phyloP scores from a whole-genome alignment of 35 echinoderm and acorn worm species.

The Heliocidaris erythrogramma region DNA sequence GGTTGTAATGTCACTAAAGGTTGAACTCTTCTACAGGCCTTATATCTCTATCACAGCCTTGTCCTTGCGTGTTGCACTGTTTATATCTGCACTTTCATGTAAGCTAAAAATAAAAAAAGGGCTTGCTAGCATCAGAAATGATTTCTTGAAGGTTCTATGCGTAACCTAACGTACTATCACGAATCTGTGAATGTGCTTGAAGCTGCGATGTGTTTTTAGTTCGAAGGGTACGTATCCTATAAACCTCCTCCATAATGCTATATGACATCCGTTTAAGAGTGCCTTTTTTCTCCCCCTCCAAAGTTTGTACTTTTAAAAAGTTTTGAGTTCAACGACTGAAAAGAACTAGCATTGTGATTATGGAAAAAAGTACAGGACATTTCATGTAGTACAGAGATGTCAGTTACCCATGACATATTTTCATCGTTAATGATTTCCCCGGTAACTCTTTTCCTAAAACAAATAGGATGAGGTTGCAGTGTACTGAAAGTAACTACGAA shows the following conservation, averaged over 20 bases:
- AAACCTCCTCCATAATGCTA: not conserved
- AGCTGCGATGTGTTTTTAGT: not conserved
- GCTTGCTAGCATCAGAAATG: not conserved
- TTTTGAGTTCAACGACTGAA: not conserved
- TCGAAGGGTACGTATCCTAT: not conserved
- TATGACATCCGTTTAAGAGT: not conserved
- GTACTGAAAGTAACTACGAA: too few relatives aligned
- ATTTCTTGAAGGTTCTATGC: not conserved
- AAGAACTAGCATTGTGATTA: not conserved
- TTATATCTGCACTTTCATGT: too few relatives aligned
- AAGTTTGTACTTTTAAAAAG: not conserved
- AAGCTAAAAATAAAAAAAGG: too few relatives aligned
- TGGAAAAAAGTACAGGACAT: not conserved
- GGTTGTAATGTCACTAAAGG: conserved; percentile 1
- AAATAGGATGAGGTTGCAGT: too few relatives aligned
- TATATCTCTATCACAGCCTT: not conserved
- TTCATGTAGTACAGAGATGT: not conserved
- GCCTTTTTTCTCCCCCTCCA: too few relatives aligned
- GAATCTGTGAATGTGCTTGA: not conserved
- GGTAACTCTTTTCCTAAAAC: too few relatives aligned
- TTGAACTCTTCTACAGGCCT: not conserved
- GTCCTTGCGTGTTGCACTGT: not conserved
- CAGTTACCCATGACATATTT: too few relatives aligned
- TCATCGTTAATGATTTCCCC: too few relatives aligned
- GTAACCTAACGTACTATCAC: not conserved